A percentile compares a stretch with the other conserved stretches of the same genome.
Conservation (phyloP, 2,797 vertebrate genomes). For the Taeniopygia guttata region DNA sequence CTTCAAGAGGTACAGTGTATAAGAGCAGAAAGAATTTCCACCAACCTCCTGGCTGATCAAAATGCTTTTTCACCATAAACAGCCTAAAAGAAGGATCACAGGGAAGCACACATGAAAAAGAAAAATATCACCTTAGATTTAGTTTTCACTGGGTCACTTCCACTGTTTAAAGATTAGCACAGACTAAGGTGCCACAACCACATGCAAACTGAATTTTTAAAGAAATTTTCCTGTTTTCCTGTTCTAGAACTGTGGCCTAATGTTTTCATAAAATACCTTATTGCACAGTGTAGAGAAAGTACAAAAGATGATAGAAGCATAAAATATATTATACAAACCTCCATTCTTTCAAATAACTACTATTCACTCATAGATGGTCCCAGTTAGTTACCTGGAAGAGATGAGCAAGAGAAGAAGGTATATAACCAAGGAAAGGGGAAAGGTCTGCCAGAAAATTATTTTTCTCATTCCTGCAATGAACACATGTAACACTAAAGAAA, state of each 20-base stretch:
- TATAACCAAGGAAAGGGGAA: background rate
- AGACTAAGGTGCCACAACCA: background rate
- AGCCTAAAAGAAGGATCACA: background rate
- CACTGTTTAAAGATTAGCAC: background rate
- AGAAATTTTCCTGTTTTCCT: background rate
- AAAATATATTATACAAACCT: background rate
- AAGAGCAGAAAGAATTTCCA: background rate
- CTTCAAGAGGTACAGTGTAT: background rate
- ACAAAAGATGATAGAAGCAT: background rate
- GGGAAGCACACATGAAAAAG: background rate
- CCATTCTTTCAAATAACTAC: background rate
- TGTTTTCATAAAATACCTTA: background rate
- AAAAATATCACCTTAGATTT: background rate
- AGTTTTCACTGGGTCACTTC: background rate
- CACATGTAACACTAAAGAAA: background rate
- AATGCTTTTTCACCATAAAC: background rate
- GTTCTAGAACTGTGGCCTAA: background rate
- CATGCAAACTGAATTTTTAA: background rate
- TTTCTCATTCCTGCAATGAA: background rate
- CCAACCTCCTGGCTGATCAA: background rate
- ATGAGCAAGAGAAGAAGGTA: background rate
- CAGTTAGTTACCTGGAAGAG: background rate
- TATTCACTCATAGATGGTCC: background rate
- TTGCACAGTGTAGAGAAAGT: background rate
- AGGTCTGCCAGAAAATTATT: background rate